Evolutionary conservation across 2,113 vertebrate species (phyloP).

Genomic region (Sarotherodon lohbergeri): DNA sequence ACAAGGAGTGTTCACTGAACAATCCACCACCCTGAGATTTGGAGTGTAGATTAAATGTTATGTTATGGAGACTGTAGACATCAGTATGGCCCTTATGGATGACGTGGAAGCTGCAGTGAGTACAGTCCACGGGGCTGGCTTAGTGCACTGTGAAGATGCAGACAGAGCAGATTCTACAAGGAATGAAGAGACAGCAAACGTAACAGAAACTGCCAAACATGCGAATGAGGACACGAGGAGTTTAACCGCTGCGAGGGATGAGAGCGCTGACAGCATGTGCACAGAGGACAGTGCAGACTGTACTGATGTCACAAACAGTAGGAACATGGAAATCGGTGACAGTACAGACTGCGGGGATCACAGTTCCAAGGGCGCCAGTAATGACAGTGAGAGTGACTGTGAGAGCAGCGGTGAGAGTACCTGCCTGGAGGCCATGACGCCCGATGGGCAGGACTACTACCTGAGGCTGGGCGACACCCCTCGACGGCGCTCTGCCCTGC

Average conservation of each 20-base stretch:
- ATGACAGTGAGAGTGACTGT: constrained; percentile 6
- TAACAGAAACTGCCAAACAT: background rate
- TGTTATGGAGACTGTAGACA: background rate
- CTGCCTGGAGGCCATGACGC: constrained; percentile 63
- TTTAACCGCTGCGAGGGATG: background rate
- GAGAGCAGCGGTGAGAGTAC: constrained; percentile 27
- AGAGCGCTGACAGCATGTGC: background rate
- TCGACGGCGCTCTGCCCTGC: constrained; percentile 62
- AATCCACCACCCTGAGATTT: background rate
- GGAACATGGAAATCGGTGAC: background rate
- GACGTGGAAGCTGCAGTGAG: background rate
- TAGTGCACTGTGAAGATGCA: background rate
- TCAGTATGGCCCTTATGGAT: background rate
- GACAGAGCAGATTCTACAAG: background rate
- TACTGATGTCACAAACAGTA: background rate
- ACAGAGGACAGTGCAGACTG: background rate
- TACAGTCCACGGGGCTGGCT: background rate
- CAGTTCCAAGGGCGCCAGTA: background rate
- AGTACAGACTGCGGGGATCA: background rate
- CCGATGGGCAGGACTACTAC: constrained; percentile 61
- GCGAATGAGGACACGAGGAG: background rate
- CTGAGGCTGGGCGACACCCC: constrained; percentile 65
- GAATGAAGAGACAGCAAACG: background rate
- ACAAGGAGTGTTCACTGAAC: constrained; percentile 25
- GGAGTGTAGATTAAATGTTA: background rate